Evolutionary conservation across 2,888 invertebrate genomes (phyloP), one percentile per base, ranked within the genome.

Genomic region (Drosophila putrida): DNA sequence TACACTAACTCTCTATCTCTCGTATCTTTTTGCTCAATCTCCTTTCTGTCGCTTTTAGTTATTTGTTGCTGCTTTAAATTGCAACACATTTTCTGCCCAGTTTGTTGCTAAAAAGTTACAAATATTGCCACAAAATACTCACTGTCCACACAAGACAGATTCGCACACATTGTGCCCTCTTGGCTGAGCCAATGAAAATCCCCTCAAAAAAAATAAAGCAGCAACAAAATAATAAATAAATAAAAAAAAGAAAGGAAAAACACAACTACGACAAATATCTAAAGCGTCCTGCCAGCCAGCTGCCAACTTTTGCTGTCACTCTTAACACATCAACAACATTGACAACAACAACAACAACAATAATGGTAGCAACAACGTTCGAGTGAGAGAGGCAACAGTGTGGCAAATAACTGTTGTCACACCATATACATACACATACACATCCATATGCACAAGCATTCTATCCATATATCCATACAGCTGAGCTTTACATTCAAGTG

Each of bases 341-440:
- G 9, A 31, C 13, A 38, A 39, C 31, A 31, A 54, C 51, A 58
- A 28, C 31, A 31, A 20, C 44, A 15, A 15, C 33, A 49, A 33
- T n/a, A 31, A 28, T 35, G 11, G 13, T 20, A 49, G 20, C 33
- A 49, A 20, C 15, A 33, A 49, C 25, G 3, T 11, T 1, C 1
- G 25, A 11, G 41, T 25, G 8, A 41, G 33, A 20, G 58, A 67
- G 82, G 78, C 88, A 82, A 84, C 85, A 81, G 79, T 88, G 85
- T 88, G 82, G 82, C 82, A 88, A 82, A 88, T 74, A 88, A 85
- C 80, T 74, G 80, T 72, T 78, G 81, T 80, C 79, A 71, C 79
- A 78, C 63, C 62, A 49, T 35, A 44, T 55, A 20, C 15, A 6
- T 47, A 50, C 54, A 47, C 46, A 31, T 58, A 10, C 60, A 47